phyloP scores from a whole-genome alignment of 2,113 vertebrate species.

The Trinectes maculatus region DNA sequence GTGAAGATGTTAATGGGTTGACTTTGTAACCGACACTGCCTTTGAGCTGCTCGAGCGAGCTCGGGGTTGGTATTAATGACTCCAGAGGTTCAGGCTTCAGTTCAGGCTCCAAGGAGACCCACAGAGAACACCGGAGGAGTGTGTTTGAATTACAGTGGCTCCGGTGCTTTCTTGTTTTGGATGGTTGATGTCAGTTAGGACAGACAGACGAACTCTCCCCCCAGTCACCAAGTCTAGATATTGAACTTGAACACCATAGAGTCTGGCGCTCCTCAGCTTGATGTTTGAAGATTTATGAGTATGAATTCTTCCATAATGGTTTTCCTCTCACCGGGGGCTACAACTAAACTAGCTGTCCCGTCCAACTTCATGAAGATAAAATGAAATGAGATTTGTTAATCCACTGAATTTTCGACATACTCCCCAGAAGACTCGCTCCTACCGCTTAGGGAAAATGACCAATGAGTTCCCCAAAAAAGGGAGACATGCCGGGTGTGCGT shows the following conservation, averaged over 20 bases:
- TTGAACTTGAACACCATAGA: constrained; percentile 59
- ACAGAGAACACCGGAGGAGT: constrained; percentile 37
- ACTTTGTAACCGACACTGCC: constrained; percentile 75
- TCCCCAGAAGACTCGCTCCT: constrained; percentile 48
- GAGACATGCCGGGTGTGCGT: constrained; percentile 37
- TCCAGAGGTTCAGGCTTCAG: constrained; percentile 41
- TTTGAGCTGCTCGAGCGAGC: constrained; percentile 52
- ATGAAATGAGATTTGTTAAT: constrained; percentile 75
- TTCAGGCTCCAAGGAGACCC: constrained; percentile 39
- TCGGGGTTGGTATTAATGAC: constrained; percentile 58
- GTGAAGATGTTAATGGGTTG: constrained; percentile 75
- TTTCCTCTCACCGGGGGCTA: constrained; percentile 63
- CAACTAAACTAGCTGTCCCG: constrained; percentile 48
- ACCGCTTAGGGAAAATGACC: constrained; percentile 55
- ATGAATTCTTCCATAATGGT: constrained; percentile 56
- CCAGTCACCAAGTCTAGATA: constrained; percentile 52
- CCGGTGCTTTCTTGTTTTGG: constrained; percentile 55
- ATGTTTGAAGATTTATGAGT: constrained; percentile 63
- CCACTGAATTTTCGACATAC: constrained; percentile 59
- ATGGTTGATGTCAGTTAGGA: constrained; percentile 20
- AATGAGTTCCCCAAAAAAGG: constrained; percentile 26
- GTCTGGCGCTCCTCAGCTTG: constrained; percentile 40
- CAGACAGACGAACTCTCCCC: constrained; percentile 34
- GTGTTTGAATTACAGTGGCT: constrained; percentile 51
- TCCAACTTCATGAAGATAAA: constrained; percentile 67